Evolutionary conservation across 2,888 invertebrate genomes (phyloP), one percentile per base, ranked within the genome.

Genomic region (Disparrhopalites patrizii): DNA sequence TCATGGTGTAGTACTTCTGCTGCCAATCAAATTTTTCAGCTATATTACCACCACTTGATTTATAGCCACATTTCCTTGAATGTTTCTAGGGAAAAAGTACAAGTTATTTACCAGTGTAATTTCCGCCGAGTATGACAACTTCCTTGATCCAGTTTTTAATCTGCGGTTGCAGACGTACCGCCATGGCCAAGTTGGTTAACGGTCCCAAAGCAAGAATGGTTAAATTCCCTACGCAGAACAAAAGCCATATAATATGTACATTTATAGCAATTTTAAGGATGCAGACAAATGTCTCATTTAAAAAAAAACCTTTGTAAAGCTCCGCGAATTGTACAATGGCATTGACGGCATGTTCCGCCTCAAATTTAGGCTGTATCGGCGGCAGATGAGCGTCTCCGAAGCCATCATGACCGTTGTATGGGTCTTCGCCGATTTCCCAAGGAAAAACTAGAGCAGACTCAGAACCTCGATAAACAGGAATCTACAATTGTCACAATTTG

Each of bases 111-210:
- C 72, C 74, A 27, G 71, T 60, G 3, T 67, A 61, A 65, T 75
- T 76, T 56, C 76, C 76, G n/a, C 76, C 74, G 31, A 74, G 61
- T 27, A 73, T 66, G 27, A 54, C 70, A 1, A 73, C 57, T 27
- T 71, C 70, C 38, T 70, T 70, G 20, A 73, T 33, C 31, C 63
- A 58, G 3, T 68, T 58, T 18, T 43, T 69, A 3, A 74, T 68
- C 10, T 65, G 47, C 0, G 87, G 84, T 74, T 87, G 88, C 75
- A 90, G 78, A 75, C 86, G 85, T 2, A 87, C 81, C 1, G 90
- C 86, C 67, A 91, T 76, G 0, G 91, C 93, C 51, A 91, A 80
- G 76, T 92, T 93, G 0, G 92, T 92, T 28, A 93, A 78, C 0
- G 93, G 86, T 0, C 88, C 92, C 27, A 91, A 78, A 38, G 86